Base-by-base conservation (phyloP, 2,888 invertebrate genomes). In the Leucophora obtusa region DNA sequence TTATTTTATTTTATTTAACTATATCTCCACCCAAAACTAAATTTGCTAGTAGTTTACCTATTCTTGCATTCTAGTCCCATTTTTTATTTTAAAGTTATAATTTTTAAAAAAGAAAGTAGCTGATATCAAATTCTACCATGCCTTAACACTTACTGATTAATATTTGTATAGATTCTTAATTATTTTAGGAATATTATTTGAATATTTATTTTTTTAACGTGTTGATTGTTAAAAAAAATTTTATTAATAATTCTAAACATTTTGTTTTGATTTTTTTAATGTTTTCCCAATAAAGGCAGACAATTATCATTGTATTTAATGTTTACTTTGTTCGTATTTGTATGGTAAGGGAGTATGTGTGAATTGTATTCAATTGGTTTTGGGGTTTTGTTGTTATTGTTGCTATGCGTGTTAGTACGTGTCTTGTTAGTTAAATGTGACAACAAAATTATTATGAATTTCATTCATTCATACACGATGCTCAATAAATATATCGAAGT, bases 191-290 rank as follows among this genome's bases (percentile, higher is more conserved):
- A 35, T 51, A 17, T 18, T 65, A 10, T 54, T 63, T 63, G 9
- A 14, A 11, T 63, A 50, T 50, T 51, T 35, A 53, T 53, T 65
- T 3, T 33, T 60, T 33, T 18, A 58, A 43, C 35, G 60, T 58
- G 68, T 28, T 6, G 1, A 28, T 28, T 50, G 60, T 58, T 78
- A 28, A 6, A 6, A 28, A 28, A 6, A 6, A 28, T 28, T 6
- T 6, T 70, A 76, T 76, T 76, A 70, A 59, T 43, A 70, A 76
- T 76, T 76, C 76, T 59, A 59, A 59, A 56, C 77, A 72, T 56
- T 68, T 10, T 33, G 15, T 63, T 56, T 21, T 28, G 38, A n/a
- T 53, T 66, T 59, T 54, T 60, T 43, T 21, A 72, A 68, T 60
- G 35, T 65, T 28, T 72, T 56, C 62, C 77, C 50, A 72, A 72